Evolutionary conservation across 2,888 invertebrate species (phyloP).

Genomic region (Rotaria macrura): DNA sequence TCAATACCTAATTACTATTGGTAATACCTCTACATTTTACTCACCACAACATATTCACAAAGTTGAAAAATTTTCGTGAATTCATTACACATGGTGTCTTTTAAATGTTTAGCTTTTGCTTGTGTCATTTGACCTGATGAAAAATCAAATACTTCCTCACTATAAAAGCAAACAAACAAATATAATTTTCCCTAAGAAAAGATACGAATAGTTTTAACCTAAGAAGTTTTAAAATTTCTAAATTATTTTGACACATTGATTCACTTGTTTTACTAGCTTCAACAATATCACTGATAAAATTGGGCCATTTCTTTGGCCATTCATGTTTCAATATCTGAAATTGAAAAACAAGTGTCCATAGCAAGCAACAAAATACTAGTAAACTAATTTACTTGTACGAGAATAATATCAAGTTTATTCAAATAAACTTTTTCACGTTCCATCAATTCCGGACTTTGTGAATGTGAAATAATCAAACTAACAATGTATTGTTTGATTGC

Average conservation of each 20-base stretch:
- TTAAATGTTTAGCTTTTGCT: constrained; percentile 94
- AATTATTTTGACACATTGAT: constrained; percentile 96
- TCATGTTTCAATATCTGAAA: background rate
- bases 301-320: constrained; percentile 67
- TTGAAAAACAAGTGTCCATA: too few species aligned
- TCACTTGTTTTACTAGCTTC: constrained; percentile 97
- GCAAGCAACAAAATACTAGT: too few species aligned
- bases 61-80: constrained; percentile 95
- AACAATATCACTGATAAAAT: constrained; percentile 95
- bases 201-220: constrained; percentile 52
- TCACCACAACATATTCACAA: constrained; percentile 82
- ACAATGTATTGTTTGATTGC: constrained; percentile 99
- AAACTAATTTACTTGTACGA: constrained; percentile 65
- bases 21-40: constrained; percentile 36
- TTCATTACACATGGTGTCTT: constrained; percentile 97
- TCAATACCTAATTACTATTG: too few species aligned
- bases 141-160: constrained; percentile 98
- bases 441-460: constrained; percentile 75
- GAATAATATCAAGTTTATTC: constrained; percentile 93
- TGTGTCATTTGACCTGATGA: constrained; percentile 97
- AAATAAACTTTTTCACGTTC: constrained; percentile 88
- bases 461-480: constrained; percentile 91
- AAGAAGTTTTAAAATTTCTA: constrained; percentile 88
- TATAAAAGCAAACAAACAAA: too few species aligned
- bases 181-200: too few species aligned